Evolutionary conservation across 2,113 vertebrate species (phyloP).

Genomic region (Proteles cristata): DNA sequence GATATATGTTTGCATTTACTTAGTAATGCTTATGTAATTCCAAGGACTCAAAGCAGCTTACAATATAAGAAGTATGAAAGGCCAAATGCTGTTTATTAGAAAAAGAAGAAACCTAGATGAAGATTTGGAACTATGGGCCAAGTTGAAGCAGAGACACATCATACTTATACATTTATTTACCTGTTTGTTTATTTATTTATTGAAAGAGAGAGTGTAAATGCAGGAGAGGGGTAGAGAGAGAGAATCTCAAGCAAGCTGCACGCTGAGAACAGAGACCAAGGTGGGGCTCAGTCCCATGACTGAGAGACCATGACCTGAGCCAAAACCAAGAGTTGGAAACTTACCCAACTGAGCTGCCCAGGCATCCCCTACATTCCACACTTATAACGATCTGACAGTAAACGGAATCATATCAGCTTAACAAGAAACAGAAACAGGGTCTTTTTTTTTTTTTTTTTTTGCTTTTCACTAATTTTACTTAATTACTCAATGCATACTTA

Average conservation of each 20-base stretch:
- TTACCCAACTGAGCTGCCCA: no score
- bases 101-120: neutral
- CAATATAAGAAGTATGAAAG: neutral
- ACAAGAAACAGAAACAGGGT: neutral
- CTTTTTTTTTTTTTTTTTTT: neutral
- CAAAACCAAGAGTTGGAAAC: no score
- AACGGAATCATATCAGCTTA: neutral
- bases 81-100: neutral
- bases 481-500: neutral
- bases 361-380: neutral
- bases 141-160: neutral
- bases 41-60: neutral
- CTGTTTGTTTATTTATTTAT: no score
- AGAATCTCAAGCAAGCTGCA: no score
- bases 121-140: neutral
- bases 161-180: neutral
- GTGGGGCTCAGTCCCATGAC: no score
- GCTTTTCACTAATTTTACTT: neutral
- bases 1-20: neutral
- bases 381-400: slow-evolving; percentile 1
- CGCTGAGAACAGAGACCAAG: no score
- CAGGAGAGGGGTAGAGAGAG: no score
- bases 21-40: neutral
- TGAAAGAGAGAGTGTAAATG: no score
- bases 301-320: no score